These are phyloP conservation scores for Spongilla lacustris DNA, from an alignment of 37 sponge, comb jelly and placozoan genomes.

Conservation along the genomic window DNA sequence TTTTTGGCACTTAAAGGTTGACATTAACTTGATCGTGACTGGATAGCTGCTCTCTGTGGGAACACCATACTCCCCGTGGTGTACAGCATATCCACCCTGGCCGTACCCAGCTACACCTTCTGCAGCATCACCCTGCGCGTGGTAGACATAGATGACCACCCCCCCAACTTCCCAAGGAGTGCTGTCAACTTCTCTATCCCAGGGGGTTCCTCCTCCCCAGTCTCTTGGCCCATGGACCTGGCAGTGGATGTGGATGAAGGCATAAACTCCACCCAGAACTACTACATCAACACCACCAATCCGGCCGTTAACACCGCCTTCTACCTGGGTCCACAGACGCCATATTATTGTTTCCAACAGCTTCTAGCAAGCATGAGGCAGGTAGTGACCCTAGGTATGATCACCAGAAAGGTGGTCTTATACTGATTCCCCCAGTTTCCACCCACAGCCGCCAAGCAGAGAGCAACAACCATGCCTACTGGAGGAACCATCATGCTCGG, in stretches of 20 bases:
- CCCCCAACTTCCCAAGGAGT: neutral
- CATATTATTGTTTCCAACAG: too few species aligned
- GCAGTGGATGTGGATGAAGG: neutral
- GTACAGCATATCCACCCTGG: neutral
- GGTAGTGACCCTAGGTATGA: too few species aligned
- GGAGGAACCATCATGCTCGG: too few species aligned
- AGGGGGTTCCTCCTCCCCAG: neutral
- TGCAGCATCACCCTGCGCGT: neutral
- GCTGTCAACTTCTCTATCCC: neutral
- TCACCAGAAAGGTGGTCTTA: too few species aligned
- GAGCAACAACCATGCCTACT: too few species aligned
- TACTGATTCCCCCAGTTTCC: too few species aligned
- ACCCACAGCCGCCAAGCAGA: too few species aligned
- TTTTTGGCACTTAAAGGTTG: too few species aligned
- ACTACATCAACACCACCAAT: neutral
- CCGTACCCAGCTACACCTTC: neutral
- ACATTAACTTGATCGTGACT: neutral
- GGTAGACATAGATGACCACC: neutral
- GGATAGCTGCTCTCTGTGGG: neutral
- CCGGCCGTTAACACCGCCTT: neutral
- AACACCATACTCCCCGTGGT: neutral
- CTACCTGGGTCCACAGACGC: too few species aligned
- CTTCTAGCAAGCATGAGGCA: too few species aligned
- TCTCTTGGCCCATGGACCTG: neutral
- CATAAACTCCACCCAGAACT: neutral